These are phyloP conservation scores for Lasius platythorax DNA, from an alignment of 2,888 invertebrate species.

Conservation along the genomic window DNA sequence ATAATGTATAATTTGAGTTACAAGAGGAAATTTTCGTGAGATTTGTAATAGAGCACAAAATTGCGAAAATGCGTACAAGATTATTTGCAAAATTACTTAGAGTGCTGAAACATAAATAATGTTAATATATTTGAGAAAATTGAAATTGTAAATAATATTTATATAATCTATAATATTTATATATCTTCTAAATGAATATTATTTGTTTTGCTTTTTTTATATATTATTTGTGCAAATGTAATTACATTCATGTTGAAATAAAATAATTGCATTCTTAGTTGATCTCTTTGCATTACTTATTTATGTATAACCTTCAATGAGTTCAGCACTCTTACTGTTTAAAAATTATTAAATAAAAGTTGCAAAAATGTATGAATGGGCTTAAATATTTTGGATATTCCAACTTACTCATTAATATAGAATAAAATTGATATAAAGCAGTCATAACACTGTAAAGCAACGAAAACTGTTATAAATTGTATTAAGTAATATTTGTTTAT, in stretches of 20 bases:
- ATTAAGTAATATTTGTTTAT: conserved; percentile 55
- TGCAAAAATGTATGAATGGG: conserved; percentile 18
- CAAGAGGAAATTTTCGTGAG: conserved; percentile 22
- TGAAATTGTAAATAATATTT: conserved; percentile 29
- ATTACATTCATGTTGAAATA: conserved; percentile 68
- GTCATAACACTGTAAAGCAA: conserved; percentile 76
- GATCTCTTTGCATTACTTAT: conserved; percentile 57
- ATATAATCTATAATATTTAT: conserved; percentile 20
- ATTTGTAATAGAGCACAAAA: conserved; percentile 5
- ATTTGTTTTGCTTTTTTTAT: conserved; percentile 53
- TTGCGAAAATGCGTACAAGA: not conserved
- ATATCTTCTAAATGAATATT: conserved; percentile 44
- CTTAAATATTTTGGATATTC: conserved; percentile 29
- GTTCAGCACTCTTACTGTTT: conserved; percentile 71
- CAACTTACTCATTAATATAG: not conserved
- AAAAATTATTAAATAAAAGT: conserved; percentile 13
- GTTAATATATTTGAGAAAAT: conserved; percentile 34
- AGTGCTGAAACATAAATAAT: conserved; percentile 69
- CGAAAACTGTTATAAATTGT: conserved; percentile 61
- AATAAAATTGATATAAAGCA: conserved; percentile 38
- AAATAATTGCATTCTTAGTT: conserved; percentile 64
- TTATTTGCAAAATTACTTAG: conserved; percentile 59
- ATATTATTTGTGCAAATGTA: conserved; percentile 64
- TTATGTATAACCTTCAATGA: conserved; percentile 55
- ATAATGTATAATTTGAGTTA: conserved; percentile 27